A percentile compares a stretch with the other conserved stretches of the same genome.
Evolutionary conservation across 2,888 invertebrate species (phyloP).

Genomic region (Ophion slaviceki): DNA sequence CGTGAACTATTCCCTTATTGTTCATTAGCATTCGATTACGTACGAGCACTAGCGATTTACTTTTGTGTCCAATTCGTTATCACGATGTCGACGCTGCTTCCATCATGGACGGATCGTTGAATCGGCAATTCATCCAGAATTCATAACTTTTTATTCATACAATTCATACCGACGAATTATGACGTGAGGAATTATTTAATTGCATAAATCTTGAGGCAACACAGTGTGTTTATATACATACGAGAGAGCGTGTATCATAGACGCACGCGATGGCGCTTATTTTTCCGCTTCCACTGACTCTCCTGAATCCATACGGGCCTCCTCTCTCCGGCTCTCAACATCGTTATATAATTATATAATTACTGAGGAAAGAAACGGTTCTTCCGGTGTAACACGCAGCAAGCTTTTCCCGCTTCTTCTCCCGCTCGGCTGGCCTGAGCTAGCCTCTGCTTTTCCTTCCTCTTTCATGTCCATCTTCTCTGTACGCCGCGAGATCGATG

Average conservation of each 20-base stretch:
- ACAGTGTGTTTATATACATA: neutral
- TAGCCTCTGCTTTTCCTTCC: conserved; percentile 36
- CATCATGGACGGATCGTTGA: conserved; percentile 21
- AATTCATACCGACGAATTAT: conserved; percentile 45
- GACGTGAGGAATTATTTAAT: conserved; percentile 63
- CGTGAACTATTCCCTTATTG: too few relatives aligned
- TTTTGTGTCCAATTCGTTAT: too few relatives aligned
- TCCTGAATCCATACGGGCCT: conserved; percentile 46
- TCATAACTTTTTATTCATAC: conserved; percentile 58
- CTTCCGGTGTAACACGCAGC: conserved; percentile 65
- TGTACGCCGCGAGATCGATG: too few relatives aligned
- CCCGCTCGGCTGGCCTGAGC: conserved; percentile 20
- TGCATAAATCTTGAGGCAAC: conserved; percentile 58
- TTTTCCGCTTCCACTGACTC: conserved; percentile 63
- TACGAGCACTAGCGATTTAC: too few relatives aligned
- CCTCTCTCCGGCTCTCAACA: conserved; percentile 56
- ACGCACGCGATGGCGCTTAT: conserved; percentile 68
- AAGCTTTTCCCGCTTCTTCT: conserved; percentile 7
- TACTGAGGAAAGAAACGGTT: conserved; percentile 63
- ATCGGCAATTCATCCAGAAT: conserved; percentile 41
- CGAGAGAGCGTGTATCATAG: conserved; percentile 28
- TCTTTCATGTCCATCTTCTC: neutral
- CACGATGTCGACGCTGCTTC: neutral
- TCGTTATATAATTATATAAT: conserved; percentile 70
- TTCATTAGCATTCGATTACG: too few relatives aligned